Evolutionary conservation across 1,140 invertebrate species (phyloP).

Genomic region (Drosophila dunni): DNA sequence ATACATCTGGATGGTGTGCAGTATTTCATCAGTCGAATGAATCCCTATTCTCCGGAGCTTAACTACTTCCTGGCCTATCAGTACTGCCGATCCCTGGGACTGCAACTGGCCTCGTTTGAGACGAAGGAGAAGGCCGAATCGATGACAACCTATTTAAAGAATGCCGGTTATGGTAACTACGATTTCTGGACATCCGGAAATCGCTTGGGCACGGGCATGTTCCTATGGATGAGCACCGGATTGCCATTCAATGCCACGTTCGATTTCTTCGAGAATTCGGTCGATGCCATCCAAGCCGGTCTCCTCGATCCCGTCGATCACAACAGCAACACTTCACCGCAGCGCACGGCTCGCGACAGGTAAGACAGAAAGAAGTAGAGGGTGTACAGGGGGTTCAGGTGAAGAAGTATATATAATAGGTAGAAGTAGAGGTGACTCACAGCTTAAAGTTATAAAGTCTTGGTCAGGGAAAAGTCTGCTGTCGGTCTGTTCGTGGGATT

Average conservation of each 20-base stretch:
- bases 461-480: too few species aligned
- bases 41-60: slow-evolving; percentile 93
- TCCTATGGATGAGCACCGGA: slow-evolving; percentile 95
- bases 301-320: slow-evolving; percentile 86
- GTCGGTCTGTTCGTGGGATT: too few species aligned
- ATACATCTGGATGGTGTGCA: slow-evolving; percentile 93
- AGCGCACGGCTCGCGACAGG: slow-evolving; percentile 91
- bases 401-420: too few species aligned
- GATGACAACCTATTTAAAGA: slow-evolving; percentile 92
- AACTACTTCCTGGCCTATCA: slow-evolving; percentile 95
- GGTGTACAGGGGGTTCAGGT: too few species aligned
- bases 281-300: slow-evolving; percentile 86
- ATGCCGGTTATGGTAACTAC: slow-evolving; percentile 92
- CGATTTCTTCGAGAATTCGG: slow-evolving; percentile 89
- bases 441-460: too few species aligned
- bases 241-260: slow-evolving; percentile 94
- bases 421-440: too few species aligned
- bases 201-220: slow-evolving; percentile 93
- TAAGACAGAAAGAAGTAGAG: slow-evolving; percentile 78
- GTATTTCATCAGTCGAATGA: slow-evolving; percentile 94
- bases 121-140: slow-evolving; percentile 94
- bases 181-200: slow-evolving; percentile 96
- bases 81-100: slow-evolving; percentile 93
- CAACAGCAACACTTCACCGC: slow-evolving; percentile 89
- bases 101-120: slow-evolving; percentile 93